These are phyloP conservation scores for Esperia sulphurella DNA, from an alignment of 2,888 invertebrate genomes.

Conservation along the genomic window DNA sequence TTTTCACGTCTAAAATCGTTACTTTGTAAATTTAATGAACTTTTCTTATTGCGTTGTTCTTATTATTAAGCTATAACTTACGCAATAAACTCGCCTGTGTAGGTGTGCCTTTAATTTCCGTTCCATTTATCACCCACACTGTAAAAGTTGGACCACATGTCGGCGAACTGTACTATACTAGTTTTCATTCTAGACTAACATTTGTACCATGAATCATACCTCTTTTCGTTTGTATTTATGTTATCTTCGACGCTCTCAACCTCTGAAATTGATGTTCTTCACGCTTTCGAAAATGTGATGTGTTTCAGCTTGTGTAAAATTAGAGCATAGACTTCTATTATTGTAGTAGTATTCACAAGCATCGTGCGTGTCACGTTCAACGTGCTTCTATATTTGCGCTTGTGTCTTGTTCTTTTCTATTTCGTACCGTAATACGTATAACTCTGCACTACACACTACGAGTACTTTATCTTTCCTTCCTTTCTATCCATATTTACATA, in stretches of 20 bases:
- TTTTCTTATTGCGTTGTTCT: conserved; percentile 33
- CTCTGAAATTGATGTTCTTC: background rate
- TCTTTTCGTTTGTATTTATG: background rate
- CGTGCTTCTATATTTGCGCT: background rate
- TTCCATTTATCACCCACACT: conserved; percentile 43
- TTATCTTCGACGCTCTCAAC: background rate
- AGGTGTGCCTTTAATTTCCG: conserved; percentile 49
- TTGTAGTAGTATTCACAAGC: no score
- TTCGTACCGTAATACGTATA: background rate
- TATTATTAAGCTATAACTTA: conserved; percentile 41
- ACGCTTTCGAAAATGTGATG: background rate
- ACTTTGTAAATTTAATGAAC: conserved; percentile 39
- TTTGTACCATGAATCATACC: conserved; percentile 10
- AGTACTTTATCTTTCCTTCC: background rate
- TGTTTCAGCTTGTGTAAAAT: no score
- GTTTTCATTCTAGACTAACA: conserved; percentile 13
- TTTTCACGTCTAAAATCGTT: conserved; percentile 37
- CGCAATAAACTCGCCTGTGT: conserved; percentile 38
- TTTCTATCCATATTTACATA: no score
- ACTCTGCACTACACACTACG: background rate
- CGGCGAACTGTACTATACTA: conserved; percentile 37
- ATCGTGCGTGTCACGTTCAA: no score
- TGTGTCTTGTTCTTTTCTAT: background rate
- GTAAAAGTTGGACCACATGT: conserved; percentile 36
- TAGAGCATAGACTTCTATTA: no score